Base-by-base conservation (phyloP, 2,888 invertebrate genomes). In the Campoplex nolae region DNA sequence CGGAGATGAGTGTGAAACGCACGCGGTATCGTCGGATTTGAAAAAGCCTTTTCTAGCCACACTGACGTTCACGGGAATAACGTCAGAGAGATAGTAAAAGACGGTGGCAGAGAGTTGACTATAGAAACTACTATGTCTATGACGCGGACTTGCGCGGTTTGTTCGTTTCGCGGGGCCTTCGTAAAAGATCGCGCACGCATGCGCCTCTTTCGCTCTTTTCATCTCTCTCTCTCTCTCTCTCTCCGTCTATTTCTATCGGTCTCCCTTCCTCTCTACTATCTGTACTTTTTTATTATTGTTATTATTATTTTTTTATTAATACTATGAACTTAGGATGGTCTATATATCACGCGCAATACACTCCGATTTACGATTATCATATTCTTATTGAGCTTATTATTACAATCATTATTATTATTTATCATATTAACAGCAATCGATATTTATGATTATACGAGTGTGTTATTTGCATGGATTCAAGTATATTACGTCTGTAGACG, bases 111-210 rank as follows among this genome's bases (percentile, higher is more conserved):
- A 62, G 23, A 23, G 77, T 38, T 58, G 54, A 58, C 38, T 62
- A 23, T 58, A 78, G 38, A 28, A 16, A 8, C 38, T 18, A 45
- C 38, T 18, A 54, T 54, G 23, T 67, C 23, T 75, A 16, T 58
- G 28, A 56, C 23, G 23, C 62, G 67, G 77, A 75, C 78, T 85
- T 83, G 85, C 82, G 82, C 85, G 78, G 48, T 79, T 79, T 78
- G 78, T 75, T 28, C 71, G 79, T 32, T 79, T 48, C 76, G 58
- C 74, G 79, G 75, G 73, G 84, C 75, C 83, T 74, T 86, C 78
- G 85, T 13, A 35, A 67, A 71, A 73, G 73, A 83, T 62, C 71
- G 67, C 38, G 28, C 54, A 70, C 78, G 83, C 83, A 83, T 83
- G 82, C 85, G 85, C 82, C 68, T 70, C 58, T 83, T 68, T 78